Base-by-base conservation (phyloP, 2,797 vertebrate genomes). In the Esox lucius region DNA sequence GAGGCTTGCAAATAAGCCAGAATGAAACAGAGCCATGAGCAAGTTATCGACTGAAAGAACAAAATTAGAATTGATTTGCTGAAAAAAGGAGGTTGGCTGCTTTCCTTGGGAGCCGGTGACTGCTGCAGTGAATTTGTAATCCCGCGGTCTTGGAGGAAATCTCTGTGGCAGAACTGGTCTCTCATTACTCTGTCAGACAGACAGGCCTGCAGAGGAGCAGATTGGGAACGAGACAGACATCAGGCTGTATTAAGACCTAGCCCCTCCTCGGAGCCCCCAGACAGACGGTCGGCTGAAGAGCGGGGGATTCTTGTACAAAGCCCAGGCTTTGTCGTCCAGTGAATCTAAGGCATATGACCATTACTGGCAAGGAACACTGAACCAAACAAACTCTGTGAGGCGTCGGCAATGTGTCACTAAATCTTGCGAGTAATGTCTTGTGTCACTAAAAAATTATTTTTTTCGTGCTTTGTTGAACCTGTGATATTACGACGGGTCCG, bases 81-180 rank as follows among this genome's bases (percentile, higher is more conserved):
- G 78, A 69, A 80, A 71, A 83, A 79, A 81, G 76, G 66, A 79
- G 82, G 80, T 39, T 75, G 78, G 22, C 56, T 61, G 76, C 67
- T 24, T 53, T 78, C 82, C 77, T 51, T 75, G 82, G 79, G 79
- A 71, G 81, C 74, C 74, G 53, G 77, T 26, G 13, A 73, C 84
- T 85, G 82, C 82, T 80, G 56, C 56, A 61, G 80, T 83, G 89
- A 89, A 88, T 90, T 87, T 83, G 80, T 91, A 91, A 92, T 90
- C 86, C 84, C 15, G 79, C 53, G 0, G 80, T 77, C 79, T 90
- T 86, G 88, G 80, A 87, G 87, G 86, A 88, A 87, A 87, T 85
- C 85, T 86, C 86, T 83, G 86, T 83, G 84, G 85, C 83, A 88
- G 88, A 86, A 87, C 76, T 2, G 2, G 72, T 75, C 80, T 83